phyloP scores from a whole-genome alignment of 2,113 vertebrate species.

The Struthidea cinerea region DNA sequence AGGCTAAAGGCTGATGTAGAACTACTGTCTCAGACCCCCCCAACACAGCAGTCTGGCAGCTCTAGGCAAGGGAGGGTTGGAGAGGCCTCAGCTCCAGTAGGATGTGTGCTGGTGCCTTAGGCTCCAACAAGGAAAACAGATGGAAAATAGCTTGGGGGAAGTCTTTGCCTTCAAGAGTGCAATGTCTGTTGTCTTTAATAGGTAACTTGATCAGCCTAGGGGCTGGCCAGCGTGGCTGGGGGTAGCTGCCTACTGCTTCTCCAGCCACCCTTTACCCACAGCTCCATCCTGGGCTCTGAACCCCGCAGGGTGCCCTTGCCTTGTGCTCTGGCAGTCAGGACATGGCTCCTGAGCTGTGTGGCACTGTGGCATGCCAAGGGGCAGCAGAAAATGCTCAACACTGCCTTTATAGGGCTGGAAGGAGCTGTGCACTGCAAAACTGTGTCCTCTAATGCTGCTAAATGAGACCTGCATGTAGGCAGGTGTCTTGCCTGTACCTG shows the following conservation, averaged over 20 bases:
- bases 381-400: neutral
- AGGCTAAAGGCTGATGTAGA: neutral
- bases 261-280: accelerated
- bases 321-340: neutral
- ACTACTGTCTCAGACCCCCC: neutral
- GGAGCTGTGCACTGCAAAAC: neutral
- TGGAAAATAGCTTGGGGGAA: neutral
- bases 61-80: neutral
- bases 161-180: neutral
- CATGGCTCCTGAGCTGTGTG: accelerated
- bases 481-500: neutral
- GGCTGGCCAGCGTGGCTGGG: accelerated
- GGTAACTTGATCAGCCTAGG: neutral
- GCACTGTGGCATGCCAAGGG: accelerated
- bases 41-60: neutral
- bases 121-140: neutral
- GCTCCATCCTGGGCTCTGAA: neutral
- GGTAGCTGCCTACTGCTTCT: accelerated
- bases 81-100: neutral
- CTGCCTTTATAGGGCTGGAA: neutral
- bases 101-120: neutral
- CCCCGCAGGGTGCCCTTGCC: accelerated
- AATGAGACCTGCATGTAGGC: accelerated
- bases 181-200: neutral
- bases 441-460: neutral